Conservation (phyloP, 2,113 vertebrate genomes). For the Triplophysa tibetana region DNA sequence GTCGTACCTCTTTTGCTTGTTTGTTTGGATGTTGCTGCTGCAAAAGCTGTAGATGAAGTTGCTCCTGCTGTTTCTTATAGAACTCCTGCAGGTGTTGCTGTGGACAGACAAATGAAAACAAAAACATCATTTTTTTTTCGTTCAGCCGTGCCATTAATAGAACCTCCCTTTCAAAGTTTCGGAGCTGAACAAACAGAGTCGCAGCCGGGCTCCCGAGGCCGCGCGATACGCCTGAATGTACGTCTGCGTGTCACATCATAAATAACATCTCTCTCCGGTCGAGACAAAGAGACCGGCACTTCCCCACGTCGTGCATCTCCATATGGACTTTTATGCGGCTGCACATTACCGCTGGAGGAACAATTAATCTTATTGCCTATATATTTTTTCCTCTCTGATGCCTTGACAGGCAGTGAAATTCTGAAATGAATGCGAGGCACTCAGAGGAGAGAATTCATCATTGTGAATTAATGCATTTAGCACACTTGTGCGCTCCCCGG, state of each 20-base stretch:
- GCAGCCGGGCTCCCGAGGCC: conserved; percentile 9
- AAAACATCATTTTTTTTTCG: not conserved
- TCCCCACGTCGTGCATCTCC: conserved; percentile 54
- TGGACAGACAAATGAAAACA: conserved; percentile 61
- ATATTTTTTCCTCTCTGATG: conserved; percentile 59
- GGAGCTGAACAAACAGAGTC: conserved; percentile 34
- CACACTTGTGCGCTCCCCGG: conserved; percentile 48
- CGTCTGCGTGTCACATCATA: conserved; percentile 42
- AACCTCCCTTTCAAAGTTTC: not conserved
- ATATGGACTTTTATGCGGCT: conserved; percentile 63
- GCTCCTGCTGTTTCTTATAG: conserved; percentile 99
- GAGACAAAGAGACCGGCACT: conserved; percentile 48
- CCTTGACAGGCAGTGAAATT: conserved; percentile 55
- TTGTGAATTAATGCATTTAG: conserved; percentile 60
- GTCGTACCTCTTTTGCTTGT: conserved; percentile 93
- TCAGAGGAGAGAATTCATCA: conserved; percentile 50
- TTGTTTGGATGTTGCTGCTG: conserved; percentile 96
- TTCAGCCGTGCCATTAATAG: conserved; percentile 27
- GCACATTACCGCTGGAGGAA: conserved; percentile 53
- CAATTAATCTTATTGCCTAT: conserved; percentile 65
- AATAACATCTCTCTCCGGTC: conserved; percentile 55
- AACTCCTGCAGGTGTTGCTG: conserved; percentile 99
- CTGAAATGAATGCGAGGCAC: conserved; percentile 58
- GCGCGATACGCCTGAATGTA: conserved; percentile 23
- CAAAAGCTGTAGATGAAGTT: conserved; percentile 99